Evolutionary conservation across 2,113 vertebrate species (phyloP), one percentile per base, ranked within the genome.

Genomic region (Forbesichthys papilliferus): DNA sequence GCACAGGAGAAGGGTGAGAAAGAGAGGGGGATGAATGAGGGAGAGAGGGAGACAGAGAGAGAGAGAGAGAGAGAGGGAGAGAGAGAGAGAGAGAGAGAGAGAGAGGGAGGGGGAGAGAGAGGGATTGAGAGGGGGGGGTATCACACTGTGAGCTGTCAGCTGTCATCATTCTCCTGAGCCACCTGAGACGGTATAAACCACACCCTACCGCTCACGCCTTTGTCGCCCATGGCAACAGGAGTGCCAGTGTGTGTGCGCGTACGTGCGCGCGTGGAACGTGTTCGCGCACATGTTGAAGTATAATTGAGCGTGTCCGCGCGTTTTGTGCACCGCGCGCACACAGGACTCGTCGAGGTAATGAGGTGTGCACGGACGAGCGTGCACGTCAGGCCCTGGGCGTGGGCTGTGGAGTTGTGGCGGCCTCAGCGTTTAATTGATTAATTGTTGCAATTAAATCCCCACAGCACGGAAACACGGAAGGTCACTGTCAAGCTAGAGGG

Each of bases 361-460:
- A 90, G 82, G 82, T 84, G 78, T 77, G 77, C 78, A 86, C 60
- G 20, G 76, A 77, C 27, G 27, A 27, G 27, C 27, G 27, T 27
- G 27, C 27, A 27, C 27, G 27, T 27, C 27, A 27, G 27, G 76
- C 66, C 66, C 73, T 76, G 81, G 69, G 81, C 81, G 78, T 80
- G 84, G 78, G 86, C 78, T 69, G 78, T 71, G 48, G 78, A 81
- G 83, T 88, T 88, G 79, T 86, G 81, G 79, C 85, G 81, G 84
- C 84, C 84, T 90, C 87, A 90, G 90, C 91, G 88, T 86, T 92
- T 91, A 90, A 92, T 91, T 91, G 90, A 93, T 91, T 92, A 92
- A 92, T 92, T 87, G 89, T 87, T 86, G 88, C 90, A 90, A 90
- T 91, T 91, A 91, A 92, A 91, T 85, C 36, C 36, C 36, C 36